Evolutionary conservation across 2,888 invertebrate species (phyloP).

Genomic region (Epistrophella euchroma): DNA sequence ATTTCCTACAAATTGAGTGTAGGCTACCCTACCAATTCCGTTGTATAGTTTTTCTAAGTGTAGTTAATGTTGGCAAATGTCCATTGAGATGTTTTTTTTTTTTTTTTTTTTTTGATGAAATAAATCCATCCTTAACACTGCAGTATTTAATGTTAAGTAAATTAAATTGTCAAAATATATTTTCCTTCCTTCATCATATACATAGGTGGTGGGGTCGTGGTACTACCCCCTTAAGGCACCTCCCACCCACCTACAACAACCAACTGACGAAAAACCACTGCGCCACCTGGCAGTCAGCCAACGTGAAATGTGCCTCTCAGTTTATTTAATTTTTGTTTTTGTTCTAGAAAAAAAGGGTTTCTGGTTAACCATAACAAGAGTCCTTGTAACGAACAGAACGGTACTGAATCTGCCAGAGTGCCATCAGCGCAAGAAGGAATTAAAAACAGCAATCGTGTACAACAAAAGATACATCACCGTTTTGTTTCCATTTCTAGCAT

Average conservation of each 20-base stretch:
- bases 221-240: neutral
- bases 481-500: slow-evolving; percentile 42
- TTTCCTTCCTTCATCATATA: slow-evolving; percentile 28
- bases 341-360: slow-evolving; percentile 34
- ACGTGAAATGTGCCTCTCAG: slow-evolving; percentile 50
- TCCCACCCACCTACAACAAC: slow-evolving; percentile 15
- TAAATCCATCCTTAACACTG: slow-evolving; percentile 56
- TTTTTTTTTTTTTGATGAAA: slow-evolving; percentile 49
- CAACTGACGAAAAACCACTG: slow-evolving; percentile 37
- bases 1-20: neutral
- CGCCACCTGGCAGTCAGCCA: slow-evolving; percentile 71
- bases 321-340: slow-evolving; percentile 6
- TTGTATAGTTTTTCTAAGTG: neutral
- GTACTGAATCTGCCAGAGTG: slow-evolving; percentile 58
- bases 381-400: slow-evolving; percentile 57
- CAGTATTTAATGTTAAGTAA: slow-evolving; percentile 65
- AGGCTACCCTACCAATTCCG: neutral
- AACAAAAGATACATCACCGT: slow-evolving; percentile 50
- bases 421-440: slow-evolving; percentile 52
- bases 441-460: slow-evolving; percentile 66
- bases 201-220: too few relatives aligned
- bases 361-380: slow-evolving; percentile 51
- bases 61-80: slow-evolving; percentile 56
- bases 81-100: slow-evolving; percentile 56
- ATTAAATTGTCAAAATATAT: slow-evolving; percentile 73